Conservation (phyloP, 2,888 invertebrate genomes). For the Polymixis flavicincta region DNA sequence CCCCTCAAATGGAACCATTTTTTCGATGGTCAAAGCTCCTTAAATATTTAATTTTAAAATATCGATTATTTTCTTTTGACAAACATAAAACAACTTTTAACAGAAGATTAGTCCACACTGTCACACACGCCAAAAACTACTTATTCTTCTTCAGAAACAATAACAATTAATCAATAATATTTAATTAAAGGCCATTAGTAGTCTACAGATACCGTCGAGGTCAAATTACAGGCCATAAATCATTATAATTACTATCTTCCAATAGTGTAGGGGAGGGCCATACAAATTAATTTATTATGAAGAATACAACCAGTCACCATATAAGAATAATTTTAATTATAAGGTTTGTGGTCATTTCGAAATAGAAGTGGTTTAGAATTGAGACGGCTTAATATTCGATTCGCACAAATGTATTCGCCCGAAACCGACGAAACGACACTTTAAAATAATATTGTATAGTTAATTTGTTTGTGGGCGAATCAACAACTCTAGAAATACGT, state of each 20-base stretch:
- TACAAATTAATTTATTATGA: slow-evolving; percentile 28
- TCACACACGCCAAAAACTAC: no score
- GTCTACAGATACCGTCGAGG: slow-evolving; percentile 10
- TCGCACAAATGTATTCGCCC: no score
- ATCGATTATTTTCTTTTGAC: not conserved
- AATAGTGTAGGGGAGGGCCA: slow-evolving; percentile 6
- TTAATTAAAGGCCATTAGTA: slow-evolving; percentile 58
- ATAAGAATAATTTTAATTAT: not conserved
- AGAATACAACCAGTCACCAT: not conserved
- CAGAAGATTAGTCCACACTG: no score
- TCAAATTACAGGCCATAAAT: slow-evolving; percentile 39
- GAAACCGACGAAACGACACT: no score
- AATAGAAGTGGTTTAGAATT: no score
- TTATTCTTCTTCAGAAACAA: slow-evolving; percentile 26
- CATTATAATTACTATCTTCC: slow-evolving; percentile 27
- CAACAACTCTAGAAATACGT: no score
- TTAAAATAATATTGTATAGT: no score
- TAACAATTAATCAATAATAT: slow-evolving; percentile 54
- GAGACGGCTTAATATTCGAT: no score
- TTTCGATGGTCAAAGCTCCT: not conserved
- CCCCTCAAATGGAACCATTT: not conserved
- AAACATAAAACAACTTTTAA: not conserved
- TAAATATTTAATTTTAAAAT: not conserved
- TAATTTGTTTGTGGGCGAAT: no score
- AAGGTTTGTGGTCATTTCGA: no score